phyloP scores from a whole-genome alignment of 2,113 vertebrate species.

The Sisor rabdophorus region DNA sequence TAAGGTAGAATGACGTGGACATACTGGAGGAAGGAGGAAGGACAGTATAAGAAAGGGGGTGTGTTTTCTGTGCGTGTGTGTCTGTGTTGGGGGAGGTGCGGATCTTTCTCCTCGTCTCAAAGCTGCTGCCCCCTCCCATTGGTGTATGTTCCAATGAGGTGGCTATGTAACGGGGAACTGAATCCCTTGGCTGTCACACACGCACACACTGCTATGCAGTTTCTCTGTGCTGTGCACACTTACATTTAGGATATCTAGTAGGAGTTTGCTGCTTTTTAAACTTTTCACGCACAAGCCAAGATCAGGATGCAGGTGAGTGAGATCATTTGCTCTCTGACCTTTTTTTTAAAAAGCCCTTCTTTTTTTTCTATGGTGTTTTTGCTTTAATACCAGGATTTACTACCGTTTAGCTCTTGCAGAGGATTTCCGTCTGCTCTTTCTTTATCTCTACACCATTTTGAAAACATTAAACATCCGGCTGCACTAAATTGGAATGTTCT shows the following conservation, averaged over 20 bases:
- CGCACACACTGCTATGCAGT: slow-evolving; percentile 47
- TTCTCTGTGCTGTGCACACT: slow-evolving; percentile 8
- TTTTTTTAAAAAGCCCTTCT: background rate
- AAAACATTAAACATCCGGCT: slow-evolving; percentile 8
- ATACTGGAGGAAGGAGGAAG: slow-evolving; percentile 6
- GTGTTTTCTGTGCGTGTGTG: background rate
- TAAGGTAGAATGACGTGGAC: slow-evolving; percentile 17
- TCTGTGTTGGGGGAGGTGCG: slow-evolving; percentile 46
- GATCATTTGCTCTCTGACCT: slow-evolving; percentile 43
- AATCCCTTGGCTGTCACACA: slow-evolving; percentile 57
- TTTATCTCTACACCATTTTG: slow-evolving; percentile 59
- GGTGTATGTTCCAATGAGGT: slow-evolving; percentile 53
- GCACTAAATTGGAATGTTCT: slow-evolving; percentile 5
- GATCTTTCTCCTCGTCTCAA: slow-evolving; percentile 47
- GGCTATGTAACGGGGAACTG: slow-evolving; percentile 73
- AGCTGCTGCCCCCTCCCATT: slow-evolving; percentile 61
- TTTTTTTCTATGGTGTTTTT: slow-evolving; percentile 16
- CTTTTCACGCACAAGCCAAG: slow-evolving; percentile 2
- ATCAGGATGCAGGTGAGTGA: slow-evolving; percentile 55
- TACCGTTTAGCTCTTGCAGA: background rate
- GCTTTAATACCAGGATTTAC: background rate
- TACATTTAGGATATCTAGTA: slow-evolving; percentile 3
- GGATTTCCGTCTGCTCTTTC: slow-evolving; percentile 38
- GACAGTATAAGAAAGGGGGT: background rate
- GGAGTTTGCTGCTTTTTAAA: slow-evolving; percentile 26